phyloP scores from a whole-genome alignment of 1,140 invertebrate species.

The Tetramorium parvispinum region DNA sequence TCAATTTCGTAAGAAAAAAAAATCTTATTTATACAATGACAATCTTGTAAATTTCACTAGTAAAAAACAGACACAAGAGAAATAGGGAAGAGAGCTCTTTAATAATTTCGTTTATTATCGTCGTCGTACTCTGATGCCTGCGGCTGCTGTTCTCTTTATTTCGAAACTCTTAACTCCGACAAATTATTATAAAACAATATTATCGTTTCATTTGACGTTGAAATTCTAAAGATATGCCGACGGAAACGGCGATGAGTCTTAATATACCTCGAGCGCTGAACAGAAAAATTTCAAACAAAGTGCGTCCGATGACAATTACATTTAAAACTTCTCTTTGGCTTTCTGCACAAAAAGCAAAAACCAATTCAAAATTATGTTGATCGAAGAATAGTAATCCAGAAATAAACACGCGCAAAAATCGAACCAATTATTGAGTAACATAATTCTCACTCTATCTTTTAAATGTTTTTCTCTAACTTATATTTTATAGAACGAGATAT shows the following conservation, averaged over 20 bases:
- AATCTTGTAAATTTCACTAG: not conserved
- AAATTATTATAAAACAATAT: constrained; percentile 67
- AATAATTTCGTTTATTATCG: constrained; percentile 62
- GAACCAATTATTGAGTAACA: not conserved
- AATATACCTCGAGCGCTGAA: not conserved
- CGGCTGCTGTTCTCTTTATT: constrained; percentile 29
- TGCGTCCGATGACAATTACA: constrained; percentile 44
- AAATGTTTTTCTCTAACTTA: not conserved
- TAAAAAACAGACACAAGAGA: not conserved
- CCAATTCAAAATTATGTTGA: not conserved
- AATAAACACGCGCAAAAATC: not conserved
- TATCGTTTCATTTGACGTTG: constrained; percentile 63
- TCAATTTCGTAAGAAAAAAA: not conserved
- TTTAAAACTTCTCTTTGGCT: constrained; percentile 17
- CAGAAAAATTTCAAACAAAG: constrained; percentile 10
- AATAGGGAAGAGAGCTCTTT: not conserved
- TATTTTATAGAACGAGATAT: not conserved
- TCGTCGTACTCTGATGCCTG: constrained; percentile 15
- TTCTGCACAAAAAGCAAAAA: constrained; percentile 2
- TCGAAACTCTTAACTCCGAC: constrained; percentile 62
- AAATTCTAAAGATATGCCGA: constrained; percentile 7
- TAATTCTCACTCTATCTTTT: not conserved
- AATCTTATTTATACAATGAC: not conserved
- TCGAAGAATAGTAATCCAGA: not conserved
- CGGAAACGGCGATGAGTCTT: not conserved